These are phyloP conservation scores for Dendrolimus houi DNA, from an alignment of 2,888 invertebrate genomes.

Conservation along the genomic window DNA sequence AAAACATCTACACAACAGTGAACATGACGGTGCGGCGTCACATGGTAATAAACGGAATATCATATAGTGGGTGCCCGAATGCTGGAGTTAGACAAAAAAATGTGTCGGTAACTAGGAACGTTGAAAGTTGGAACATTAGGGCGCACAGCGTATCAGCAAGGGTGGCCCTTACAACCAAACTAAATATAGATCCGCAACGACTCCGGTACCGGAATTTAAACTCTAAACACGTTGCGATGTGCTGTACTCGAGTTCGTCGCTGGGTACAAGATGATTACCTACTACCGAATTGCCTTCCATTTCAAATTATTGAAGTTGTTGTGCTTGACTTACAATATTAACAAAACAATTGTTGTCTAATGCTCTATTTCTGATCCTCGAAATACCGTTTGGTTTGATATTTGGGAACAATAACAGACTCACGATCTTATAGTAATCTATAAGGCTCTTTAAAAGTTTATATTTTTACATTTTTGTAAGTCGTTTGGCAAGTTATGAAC, in stretches of 20 bases:
- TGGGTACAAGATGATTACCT: constrained; percentile 23
- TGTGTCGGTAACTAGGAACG: constrained; percentile 25
- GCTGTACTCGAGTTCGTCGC: constrained; percentile 16
- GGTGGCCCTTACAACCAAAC: constrained; percentile 40
- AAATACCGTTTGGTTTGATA: too few species aligned
- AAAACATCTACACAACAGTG: constrained; percentile 29
- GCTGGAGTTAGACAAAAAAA: constrained; percentile 26
- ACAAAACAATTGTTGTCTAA: too few species aligned
- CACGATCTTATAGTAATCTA: too few species aligned
- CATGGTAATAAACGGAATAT: constrained; percentile 49
- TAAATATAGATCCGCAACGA: constrained; percentile 57
- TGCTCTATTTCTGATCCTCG: too few species aligned
- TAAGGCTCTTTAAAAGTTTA: too few species aligned
- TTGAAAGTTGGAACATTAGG: constrained; percentile 19
- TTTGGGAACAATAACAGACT: too few species aligned
- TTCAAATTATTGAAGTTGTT: background rate
- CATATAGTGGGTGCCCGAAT: constrained; percentile 41
- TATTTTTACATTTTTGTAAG: too few species aligned
- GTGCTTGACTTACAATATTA: too few species aligned
- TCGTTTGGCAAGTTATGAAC: too few species aligned
- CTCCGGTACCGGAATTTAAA: constrained; percentile 42
- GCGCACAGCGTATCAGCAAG: constrained; percentile 29
- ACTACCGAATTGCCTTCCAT: background rate
- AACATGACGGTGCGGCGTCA: constrained; percentile 25
- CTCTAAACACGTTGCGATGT: constrained; percentile 39